Evolutionary conservation across 1,140 invertebrate genomes (phyloP).

Genomic region (Brachionus sp.): DNA sequence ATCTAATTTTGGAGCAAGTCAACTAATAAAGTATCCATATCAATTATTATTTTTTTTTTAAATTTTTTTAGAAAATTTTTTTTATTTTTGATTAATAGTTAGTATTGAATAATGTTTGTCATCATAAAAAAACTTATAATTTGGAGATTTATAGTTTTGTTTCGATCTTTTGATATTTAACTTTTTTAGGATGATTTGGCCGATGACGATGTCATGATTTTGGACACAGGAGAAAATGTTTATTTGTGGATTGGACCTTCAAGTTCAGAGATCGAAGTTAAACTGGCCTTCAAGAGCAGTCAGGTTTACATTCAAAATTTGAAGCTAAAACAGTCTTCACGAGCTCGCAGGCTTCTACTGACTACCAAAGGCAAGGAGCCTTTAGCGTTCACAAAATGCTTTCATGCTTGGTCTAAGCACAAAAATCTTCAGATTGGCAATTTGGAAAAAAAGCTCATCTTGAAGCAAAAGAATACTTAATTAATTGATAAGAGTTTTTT

Average conservation of each 20-base stretch:
- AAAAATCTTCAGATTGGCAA: slow-evolving; percentile 50
- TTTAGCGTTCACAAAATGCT: slow-evolving; percentile 78
- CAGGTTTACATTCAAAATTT: slow-evolving; percentile 98
- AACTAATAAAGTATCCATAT: too few species aligned
- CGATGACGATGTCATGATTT: slow-evolving; percentile 98
- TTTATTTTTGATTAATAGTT: too few species aligned
- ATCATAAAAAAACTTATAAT: not conserved
- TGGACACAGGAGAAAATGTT: slow-evolving; percentile 95
- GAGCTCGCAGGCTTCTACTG: slow-evolving; percentile 66
- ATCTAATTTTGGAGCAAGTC: too few species aligned
- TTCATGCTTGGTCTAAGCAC: slow-evolving; percentile 85
- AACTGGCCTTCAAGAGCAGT: slow-evolving; percentile 94
- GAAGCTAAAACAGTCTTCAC: slow-evolving; percentile 86
- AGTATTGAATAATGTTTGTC: too few species aligned
- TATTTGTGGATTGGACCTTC: slow-evolving; percentile 94
- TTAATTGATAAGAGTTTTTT: not conserved
- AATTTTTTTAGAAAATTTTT: too few species aligned
- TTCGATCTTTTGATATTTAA: not conserved
- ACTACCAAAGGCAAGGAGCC: slow-evolving; percentile 35
- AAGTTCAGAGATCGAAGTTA: slow-evolving; percentile 97
- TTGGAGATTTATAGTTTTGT: slow-evolving; percentile 58
- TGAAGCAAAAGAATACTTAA: slow-evolving; percentile 31
- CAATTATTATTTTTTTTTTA: too few species aligned
- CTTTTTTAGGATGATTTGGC: slow-evolving; percentile 77
- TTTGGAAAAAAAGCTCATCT: slow-evolving; percentile 43